These are phyloP conservation scores for Aleiodes alternator DNA, from an alignment of 2,888 invertebrate genomes.

Conservation along the genomic window DNA sequence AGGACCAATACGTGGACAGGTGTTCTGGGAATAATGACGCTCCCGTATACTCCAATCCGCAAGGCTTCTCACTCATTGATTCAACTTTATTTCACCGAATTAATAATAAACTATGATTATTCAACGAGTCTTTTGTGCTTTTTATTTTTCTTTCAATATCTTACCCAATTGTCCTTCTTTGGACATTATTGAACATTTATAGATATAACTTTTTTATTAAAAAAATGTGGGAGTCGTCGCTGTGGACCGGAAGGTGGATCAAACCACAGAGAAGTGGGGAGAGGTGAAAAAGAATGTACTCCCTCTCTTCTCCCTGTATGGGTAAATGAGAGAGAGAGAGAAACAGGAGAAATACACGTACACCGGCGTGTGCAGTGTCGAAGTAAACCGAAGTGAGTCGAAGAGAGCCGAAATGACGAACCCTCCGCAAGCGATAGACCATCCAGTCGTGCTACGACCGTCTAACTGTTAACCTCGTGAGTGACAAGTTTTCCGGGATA, in stretches of 20 bases:
- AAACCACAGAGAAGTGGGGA: slow-evolving; percentile 21
- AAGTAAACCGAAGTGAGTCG: slow-evolving; percentile 57
- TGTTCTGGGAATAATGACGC: slow-evolving; percentile 25
- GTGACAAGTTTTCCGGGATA: slow-evolving; percentile 53
- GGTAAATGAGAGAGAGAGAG: slow-evolving; percentile 41
- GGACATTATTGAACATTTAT: no score
- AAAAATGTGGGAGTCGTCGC: slow-evolving; percentile 31
- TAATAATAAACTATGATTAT: no score
- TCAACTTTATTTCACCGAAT: no score
- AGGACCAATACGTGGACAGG: slow-evolving; percentile 29
- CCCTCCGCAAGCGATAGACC: slow-evolving; percentile 57
- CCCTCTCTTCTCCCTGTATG: background rate
- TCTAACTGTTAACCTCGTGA: slow-evolving; percentile 64
- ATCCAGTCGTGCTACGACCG: slow-evolving; percentile 73
- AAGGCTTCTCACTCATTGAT: background rate
- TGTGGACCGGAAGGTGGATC: slow-evolving; percentile 37
- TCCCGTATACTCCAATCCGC: background rate
- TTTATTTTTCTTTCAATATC: no score
- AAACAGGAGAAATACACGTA: slow-evolving; percentile 53
- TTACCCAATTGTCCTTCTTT: no score
- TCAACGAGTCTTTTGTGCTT: no score
- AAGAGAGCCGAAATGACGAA: slow-evolving; percentile 57
- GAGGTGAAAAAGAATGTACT: background rate
- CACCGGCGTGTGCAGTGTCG: slow-evolving; percentile 56
- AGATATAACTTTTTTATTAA: no score